Evolutionary conservation across 2,797 vertebrate species (phyloP).

Genomic region (Margarornis squamiger): DNA sequence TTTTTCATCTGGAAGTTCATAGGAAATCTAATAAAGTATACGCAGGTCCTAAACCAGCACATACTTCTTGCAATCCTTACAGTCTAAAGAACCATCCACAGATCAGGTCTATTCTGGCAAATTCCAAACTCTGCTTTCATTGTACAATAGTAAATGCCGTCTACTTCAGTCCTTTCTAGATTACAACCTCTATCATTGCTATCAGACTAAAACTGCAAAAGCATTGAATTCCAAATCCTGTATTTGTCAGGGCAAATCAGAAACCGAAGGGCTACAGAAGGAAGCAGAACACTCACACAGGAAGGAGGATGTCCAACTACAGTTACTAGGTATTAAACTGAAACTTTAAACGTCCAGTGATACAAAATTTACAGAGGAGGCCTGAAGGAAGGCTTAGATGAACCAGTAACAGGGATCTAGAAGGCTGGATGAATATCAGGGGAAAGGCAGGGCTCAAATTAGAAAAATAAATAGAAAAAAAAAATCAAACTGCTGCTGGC

Average conservation of each 20-base stretch:
- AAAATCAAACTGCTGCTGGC: not conserved
- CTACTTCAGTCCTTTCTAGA: not conserved
- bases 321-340: slow-evolving; percentile 1
- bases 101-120: not conserved
- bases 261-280: not conserved
- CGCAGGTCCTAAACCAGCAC: not conserved
- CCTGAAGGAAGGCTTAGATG: not conserved
- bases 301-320: not conserved
- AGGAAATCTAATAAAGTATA: not conserved
- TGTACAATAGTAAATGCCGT: not conserved
- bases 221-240: not conserved
- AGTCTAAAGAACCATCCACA: not conserved
- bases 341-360: not conserved
- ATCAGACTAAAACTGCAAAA: not conserved
- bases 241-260: slow-evolving; percentile 4
- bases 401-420: not conserved
- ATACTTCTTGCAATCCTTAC: not conserved
- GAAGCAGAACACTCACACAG: not conserved
- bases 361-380: not conserved
- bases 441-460: not conserved
- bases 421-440: not conserved
- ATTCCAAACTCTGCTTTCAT: slow-evolving; percentile 1
- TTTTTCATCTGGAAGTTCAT: not conserved
- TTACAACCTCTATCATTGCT: not conserved
- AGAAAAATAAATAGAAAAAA: not conserved